A percentile compares a stretch with the other conserved stretches of the same genome.
These are phyloP conservation scores for Cantharis flavilabris DNA, from an alignment of 2,888 invertebrate genomes.

Conservation along the genomic window DNA sequence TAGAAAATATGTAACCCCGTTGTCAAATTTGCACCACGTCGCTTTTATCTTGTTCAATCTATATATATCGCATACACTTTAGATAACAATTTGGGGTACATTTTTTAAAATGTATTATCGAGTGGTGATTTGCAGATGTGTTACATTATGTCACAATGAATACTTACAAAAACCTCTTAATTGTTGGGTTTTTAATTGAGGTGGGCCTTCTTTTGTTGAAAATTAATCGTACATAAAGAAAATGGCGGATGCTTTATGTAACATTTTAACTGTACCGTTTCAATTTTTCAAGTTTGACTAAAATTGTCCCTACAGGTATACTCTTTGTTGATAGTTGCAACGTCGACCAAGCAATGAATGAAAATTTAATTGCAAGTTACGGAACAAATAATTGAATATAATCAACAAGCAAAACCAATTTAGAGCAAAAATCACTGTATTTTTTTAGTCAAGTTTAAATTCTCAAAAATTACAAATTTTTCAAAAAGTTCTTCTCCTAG, in stretches of 20 bases:
- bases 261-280: not conserved
- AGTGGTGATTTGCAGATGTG: slow-evolving; percentile 11
- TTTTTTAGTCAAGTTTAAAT: too few relatives aligned
- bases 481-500: too few relatives aligned
- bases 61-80: not conserved
- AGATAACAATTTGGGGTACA: not conserved
- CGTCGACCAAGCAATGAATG: not conserved
- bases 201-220: slow-evolving; percentile 23
- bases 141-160: slow-evolving; percentile 13
- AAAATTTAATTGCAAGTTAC: not conserved
- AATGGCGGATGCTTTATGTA: slow-evolving; percentile 22
- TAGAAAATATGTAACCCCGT: slow-evolving; percentile 13
- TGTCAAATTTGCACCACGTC: slow-evolving; percentile 30
- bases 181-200: slow-evolving; percentile 33
- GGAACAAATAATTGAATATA: not conserved
- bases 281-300: not conserved
- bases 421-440: not conserved
- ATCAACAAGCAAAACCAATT: not conserved
- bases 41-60: slow-evolving; percentile 20
- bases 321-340: not conserved
- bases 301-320: not conserved
- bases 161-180: slow-evolving; percentile 6
- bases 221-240: slow-evolving; percentile 30
- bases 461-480: too few relatives aligned
- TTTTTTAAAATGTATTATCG: not conserved